These are phyloP conservation scores for Ormyrus nitidulus DNA, from an alignment of 2,888 invertebrate genomes.

Conservation along the genomic window DNA sequence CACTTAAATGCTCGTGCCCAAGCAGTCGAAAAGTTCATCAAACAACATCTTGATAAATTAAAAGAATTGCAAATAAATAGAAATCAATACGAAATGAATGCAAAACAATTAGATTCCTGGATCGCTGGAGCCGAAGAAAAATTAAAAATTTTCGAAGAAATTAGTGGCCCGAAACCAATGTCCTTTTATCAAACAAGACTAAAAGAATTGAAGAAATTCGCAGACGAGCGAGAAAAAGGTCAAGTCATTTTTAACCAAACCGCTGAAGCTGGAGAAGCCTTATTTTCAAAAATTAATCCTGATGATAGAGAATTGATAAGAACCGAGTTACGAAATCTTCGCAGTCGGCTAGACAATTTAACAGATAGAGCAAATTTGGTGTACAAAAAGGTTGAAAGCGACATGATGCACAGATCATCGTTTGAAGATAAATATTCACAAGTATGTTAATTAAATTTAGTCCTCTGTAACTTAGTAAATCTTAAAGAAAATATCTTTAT, in stretches of 20 bases:
- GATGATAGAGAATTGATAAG: constrained; percentile 92
- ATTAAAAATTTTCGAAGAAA: constrained; percentile 83
- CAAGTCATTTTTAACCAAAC: constrained; percentile 87
- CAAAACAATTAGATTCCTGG: constrained; percentile 87
- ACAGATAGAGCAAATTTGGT: constrained; percentile 90
- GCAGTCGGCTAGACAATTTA: constrained; percentile 89
- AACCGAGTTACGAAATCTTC: constrained; percentile 86
- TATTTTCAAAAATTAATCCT: constrained; percentile 91
- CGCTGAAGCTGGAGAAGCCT: constrained; percentile 90
- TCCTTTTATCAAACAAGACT: constrained; percentile 81
- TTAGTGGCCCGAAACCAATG: constrained; percentile 87
- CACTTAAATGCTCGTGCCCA: constrained; percentile 88
- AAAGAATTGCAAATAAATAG: constrained; percentile 84
- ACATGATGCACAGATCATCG: constrained; percentile 92
- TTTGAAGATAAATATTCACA: constrained; percentile 95
- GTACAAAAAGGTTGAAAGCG: constrained; percentile 91
- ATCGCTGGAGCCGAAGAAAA: constrained; percentile 85
- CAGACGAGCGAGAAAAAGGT: constrained; percentile 86
- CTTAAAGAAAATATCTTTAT: background rate
- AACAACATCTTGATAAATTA: constrained; percentile 83
- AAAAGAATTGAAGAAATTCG: constrained; percentile 85
- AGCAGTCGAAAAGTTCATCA: constrained; percentile 83
- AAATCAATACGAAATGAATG: constrained; percentile 81
- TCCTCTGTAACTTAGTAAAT: background rate
- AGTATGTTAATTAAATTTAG: constrained; percentile 50